Evolutionary conservation across 1,140 invertebrate genomes (phyloP), one percentile per base, ranked within the genome.

Genomic region (Dysdera silvatica): DNA sequence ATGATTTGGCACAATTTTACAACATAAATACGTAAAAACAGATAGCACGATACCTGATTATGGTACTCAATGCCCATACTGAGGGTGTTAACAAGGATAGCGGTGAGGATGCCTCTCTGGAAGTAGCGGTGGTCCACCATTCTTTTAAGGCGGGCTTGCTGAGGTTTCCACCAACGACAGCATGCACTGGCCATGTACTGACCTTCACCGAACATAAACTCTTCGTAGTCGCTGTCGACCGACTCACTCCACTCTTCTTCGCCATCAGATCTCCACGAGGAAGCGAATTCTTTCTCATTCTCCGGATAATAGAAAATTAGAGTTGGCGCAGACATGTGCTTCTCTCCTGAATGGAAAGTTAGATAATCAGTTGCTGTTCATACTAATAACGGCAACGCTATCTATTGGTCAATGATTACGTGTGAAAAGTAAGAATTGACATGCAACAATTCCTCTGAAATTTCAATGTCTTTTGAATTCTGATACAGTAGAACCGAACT

Each of bases 41-140:
- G n/a, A n/a, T n/a, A n/a, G n/a, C n/a, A n/a, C n/a, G n/a, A n/a
- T 33, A 66, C 64, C 45, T 66, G 64, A 74, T 98, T 87, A 74
- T 99, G 96, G 75, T 98, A 95, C 75, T 99, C 97, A 64, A 99
- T 94, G 33, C 96, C 96, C 97, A 99, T 99, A 69, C 91, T 96
- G 23, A 99, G 80, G 0, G 97, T 99, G 77, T 99, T 99, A 68
- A 99, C 91, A 20, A 99, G 81, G 74, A 99, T 99, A 16, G 95
- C 94, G 18, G 95, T 72, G 16, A 99, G 80, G 64, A 99, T 99
- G 26, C 87, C 93, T 76, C 96, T 87, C 75, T 96, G 94, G 78
- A 99, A 99, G 72, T 70, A 72, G 20, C 67, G 64, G 55, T 72
- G 70, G 40, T 71, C 65, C 16, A 72, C 71, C 12, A 72, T 12